Percentiles rank a stretch among this genome's conserved stretches.
Conservation (phyloP, 2,797 vertebrate genomes). For the Anabas testudineus region DNA sequence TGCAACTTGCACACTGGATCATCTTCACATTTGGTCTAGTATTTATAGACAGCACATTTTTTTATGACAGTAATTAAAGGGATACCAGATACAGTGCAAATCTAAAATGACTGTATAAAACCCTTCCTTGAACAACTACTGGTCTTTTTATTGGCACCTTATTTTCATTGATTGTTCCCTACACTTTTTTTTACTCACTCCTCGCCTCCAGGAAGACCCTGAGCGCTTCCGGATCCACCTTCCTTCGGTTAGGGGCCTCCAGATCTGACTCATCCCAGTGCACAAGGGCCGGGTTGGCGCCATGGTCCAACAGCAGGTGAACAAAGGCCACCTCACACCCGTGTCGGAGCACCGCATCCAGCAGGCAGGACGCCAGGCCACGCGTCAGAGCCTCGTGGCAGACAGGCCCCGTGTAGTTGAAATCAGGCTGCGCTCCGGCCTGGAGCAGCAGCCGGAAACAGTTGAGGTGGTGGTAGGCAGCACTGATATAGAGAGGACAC, state of each 20-base stretch:
- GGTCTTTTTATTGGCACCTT: neutral
- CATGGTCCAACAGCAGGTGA: slow-evolving; percentile 91
- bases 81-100: too few relatives aligned
- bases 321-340: slow-evolving; percentile 91
- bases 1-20: too few relatives aligned
- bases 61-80: too few relatives aligned
- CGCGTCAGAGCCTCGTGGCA: slow-evolving; percentile 86
- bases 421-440: slow-evolving; percentile 93
- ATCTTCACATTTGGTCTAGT: too few relatives aligned
- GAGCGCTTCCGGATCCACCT: slow-evolving; percentile 89
- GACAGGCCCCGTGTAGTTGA: slow-evolving; percentile 91
- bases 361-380: slow-evolving; percentile 90
- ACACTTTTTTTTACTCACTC: slow-evolving; percentile 82
- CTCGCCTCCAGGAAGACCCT: slow-evolving; percentile 87
- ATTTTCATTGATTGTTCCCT: neutral
- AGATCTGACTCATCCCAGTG: slow-evolving; percentile 84
- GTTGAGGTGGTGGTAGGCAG: slow-evolving; percentile 92
- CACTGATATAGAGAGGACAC: slow-evolving; percentile 95
- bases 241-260: slow-evolving; percentile 84
- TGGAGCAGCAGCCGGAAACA: slow-evolving; percentile 92
- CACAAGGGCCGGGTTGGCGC: slow-evolving; percentile 89
- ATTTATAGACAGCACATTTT: too few relatives aligned
- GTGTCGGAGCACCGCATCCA: slow-evolving; percentile 92
- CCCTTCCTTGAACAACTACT: neutral
- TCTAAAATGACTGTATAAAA: too few relatives aligned